These are phyloP conservation scores for Caenorhabditis macrosperma DNA, from an alignment of 2,888 invertebrate genomes.

Conservation along the genomic window DNA sequence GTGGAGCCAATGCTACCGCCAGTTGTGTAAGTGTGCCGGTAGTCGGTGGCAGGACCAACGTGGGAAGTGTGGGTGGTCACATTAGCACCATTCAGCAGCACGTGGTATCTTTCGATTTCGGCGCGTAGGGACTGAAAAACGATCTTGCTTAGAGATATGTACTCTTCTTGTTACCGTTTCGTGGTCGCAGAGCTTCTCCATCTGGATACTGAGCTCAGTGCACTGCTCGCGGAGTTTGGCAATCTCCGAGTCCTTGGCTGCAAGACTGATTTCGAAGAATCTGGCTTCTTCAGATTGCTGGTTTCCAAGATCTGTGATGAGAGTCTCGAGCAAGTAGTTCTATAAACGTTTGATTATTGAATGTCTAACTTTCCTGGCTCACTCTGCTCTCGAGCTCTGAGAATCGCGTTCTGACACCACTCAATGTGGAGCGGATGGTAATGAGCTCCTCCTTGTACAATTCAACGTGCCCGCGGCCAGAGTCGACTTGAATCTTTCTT, in stretches of 20 bases:
- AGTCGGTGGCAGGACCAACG: neutral
- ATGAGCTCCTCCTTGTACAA: conserved; percentile 49
- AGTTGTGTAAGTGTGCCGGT: neutral
- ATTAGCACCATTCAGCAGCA: conserved; percentile 44
- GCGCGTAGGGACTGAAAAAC: conserved; percentile 55
- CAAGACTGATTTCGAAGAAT: conserved; percentile 39
- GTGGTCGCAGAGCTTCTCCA: conserved; percentile 55
- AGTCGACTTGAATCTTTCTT: conserved; percentile 33
- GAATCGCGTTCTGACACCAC: conserved; percentile 19
- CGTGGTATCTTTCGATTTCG: conserved; percentile 57
- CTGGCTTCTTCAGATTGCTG: conserved; percentile 26
- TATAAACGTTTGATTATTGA: no score
- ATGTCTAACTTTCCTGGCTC: no score
- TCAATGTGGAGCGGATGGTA: conserved; percentile 35
- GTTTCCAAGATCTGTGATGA: conserved; percentile 27
- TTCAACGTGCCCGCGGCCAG: conserved; percentile 13
- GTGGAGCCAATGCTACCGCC: conserved; percentile 22
- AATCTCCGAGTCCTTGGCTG: conserved; percentile 45
- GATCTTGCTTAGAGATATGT: no score
- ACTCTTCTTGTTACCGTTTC: conserved; percentile 34
- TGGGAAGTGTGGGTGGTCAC: conserved; percentile 50
- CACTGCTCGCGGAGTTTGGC: conserved; percentile 49
- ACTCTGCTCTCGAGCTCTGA: conserved; percentile 55
- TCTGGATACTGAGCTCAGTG: conserved; percentile 52
- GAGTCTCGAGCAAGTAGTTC: conserved; percentile 46